phyloP scores from a whole-genome alignment of 2,888 invertebrate species.

The Eledone cirrhosa region DNA sequence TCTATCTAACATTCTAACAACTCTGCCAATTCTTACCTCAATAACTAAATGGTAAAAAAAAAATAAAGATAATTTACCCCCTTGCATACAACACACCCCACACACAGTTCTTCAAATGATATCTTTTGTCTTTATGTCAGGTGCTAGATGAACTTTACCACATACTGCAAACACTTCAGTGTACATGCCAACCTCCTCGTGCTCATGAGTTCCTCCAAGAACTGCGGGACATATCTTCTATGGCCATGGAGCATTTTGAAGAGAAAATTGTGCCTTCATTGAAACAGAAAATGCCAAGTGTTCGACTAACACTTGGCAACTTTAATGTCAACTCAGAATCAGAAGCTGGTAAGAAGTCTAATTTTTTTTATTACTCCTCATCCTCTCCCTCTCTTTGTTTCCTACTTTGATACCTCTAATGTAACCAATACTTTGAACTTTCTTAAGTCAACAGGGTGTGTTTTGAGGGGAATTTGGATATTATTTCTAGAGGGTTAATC shows the following conservation, averaged over 20 bases:
- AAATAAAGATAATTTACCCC: too few relatives aligned
- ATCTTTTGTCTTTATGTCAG: conserved; percentile 67
- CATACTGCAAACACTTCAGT: conserved; percentile 78
- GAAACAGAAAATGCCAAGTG: conserved; percentile 50
- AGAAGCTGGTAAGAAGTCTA: conserved; percentile 25
- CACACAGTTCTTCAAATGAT: too few relatives aligned
- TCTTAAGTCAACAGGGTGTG: too few relatives aligned
- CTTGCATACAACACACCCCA: too few relatives aligned
- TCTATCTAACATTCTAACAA: too few relatives aligned
- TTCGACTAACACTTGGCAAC: conserved; percentile 42
- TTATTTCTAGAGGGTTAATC: too few relatives aligned
- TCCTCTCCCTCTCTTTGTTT: too few relatives aligned
- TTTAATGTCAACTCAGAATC: conserved; percentile 31
- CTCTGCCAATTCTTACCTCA: too few relatives aligned
- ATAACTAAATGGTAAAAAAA: too few relatives aligned
- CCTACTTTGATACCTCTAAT: too few relatives aligned
- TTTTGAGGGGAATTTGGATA: too few relatives aligned
- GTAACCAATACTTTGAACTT: too few relatives aligned
- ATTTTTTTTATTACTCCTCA: not conserved
- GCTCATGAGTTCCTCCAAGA: conserved; percentile 89
- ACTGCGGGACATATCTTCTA: conserved; percentile 88
- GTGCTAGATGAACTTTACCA: conserved; percentile 87
- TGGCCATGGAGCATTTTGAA: conserved; percentile 96
- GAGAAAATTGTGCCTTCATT: conserved; percentile 84
- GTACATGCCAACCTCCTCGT: conserved; percentile 73